A percentile compares a stretch with the other conserved stretches of the same genome.
These are phyloP conservation scores for Barbus barbus DNA, from an alignment of 2,113 vertebrate species.

Conservation along the genomic window DNA sequence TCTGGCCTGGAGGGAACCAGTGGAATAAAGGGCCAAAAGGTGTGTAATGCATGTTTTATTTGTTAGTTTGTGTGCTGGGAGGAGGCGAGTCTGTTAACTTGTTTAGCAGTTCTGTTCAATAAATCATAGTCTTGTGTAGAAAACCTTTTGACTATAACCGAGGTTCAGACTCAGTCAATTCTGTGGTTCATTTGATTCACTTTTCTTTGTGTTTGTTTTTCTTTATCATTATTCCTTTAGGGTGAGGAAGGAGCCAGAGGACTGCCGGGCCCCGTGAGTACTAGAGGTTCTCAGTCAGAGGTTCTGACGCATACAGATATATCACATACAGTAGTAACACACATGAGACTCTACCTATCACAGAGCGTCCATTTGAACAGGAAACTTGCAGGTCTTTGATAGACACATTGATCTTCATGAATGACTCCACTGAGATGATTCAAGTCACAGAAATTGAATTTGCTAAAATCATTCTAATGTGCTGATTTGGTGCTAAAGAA, in stretches of 20 bases:
- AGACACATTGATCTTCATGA: too few species aligned
- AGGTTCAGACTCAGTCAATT: background rate
- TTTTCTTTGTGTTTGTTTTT: slow-evolving; percentile 15
- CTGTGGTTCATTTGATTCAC: background rate
- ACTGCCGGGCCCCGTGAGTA: slow-evolving; percentile 80
- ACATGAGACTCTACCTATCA: too few species aligned
- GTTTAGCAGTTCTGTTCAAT: background rate
- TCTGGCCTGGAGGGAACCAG: slow-evolving; percentile 69
- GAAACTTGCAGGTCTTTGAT: too few species aligned
- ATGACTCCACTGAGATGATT: too few species aligned
- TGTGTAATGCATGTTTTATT: slow-evolving; percentile 60
- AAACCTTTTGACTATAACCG: background rate
- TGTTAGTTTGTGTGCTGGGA: slow-evolving; percentile 15
- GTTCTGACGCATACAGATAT: background rate
- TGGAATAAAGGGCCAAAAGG: slow-evolving; percentile 82
- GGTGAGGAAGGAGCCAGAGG: slow-evolving; percentile 79
- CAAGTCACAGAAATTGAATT: too few species aligned
- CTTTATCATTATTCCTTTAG: slow-evolving; percentile 60
- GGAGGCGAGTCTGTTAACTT: background rate
- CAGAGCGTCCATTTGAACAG: too few species aligned
- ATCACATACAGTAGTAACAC: background rate
- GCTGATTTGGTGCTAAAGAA: too few species aligned
- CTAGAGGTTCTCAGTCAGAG: background rate
- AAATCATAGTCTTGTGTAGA: background rate
- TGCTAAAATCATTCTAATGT: too few species aligned